phyloP scores from a whole-genome alignment of 1,140 invertebrate genomes.

The Trichogramma pretiosum region DNA sequence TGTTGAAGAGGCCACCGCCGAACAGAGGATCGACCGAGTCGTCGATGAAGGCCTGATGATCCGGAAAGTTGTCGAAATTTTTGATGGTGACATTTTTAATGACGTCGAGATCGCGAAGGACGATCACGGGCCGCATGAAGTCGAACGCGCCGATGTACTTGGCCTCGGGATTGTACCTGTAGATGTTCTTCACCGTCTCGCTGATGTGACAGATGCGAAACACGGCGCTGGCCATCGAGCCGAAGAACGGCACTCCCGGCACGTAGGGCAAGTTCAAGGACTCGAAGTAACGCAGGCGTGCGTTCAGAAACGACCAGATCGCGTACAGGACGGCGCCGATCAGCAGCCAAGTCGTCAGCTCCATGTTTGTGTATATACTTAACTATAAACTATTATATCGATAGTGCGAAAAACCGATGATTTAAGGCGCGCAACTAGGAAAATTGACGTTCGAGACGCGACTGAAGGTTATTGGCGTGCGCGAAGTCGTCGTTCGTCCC shows the following conservation, averaged over 20 bases:
- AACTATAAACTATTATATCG: too few relatives aligned
- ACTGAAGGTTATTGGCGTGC: too few relatives aligned
- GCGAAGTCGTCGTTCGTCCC: too few relatives aligned
- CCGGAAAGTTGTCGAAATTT: conserved; percentile 38
- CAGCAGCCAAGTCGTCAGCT: too few relatives aligned
- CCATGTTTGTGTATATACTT: too few relatives aligned
- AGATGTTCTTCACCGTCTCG: conserved; percentile 4
- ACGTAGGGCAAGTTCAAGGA: background rate
- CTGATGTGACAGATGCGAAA: conserved; percentile 2
- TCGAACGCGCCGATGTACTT: conserved; percentile 23
- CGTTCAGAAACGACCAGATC: too few relatives aligned
- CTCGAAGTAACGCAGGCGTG: too few relatives aligned
- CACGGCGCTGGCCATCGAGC: background rate
- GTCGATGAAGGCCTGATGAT: conserved; percentile 33
- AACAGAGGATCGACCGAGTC: conserved; percentile 28
- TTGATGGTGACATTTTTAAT: conserved; percentile 40
- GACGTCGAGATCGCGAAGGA: conserved; percentile 37
- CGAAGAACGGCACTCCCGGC: conserved; percentile 11
- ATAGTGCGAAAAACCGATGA: too few relatives aligned
- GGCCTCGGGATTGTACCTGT: conserved; percentile 13
- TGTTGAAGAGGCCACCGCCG: conserved; percentile 27
- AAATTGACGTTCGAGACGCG: too few relatives aligned
- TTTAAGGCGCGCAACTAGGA: too few relatives aligned
- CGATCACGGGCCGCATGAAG: conserved; percentile 23
- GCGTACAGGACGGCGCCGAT: too few relatives aligned